Evolutionary conservation across 1,140 invertebrate species (phyloP), one percentile per base, ranked within the genome.

Genomic region (Drosophila setifemur): DNA sequence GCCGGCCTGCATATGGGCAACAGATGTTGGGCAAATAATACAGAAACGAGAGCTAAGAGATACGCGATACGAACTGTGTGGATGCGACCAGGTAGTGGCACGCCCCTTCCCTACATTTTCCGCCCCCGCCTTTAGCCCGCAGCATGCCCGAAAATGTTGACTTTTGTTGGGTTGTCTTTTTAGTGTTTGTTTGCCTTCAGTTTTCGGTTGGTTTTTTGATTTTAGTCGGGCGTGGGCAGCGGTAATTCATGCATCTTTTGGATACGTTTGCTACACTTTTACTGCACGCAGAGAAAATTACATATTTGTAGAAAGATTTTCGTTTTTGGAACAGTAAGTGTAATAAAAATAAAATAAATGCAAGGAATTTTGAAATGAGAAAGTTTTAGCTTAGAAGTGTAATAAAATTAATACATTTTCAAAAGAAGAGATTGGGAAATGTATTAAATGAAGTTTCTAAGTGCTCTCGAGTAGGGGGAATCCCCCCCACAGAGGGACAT

Each of bases 11-110:
- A 86, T 81, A 81, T 86, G 81, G 76, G 55, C 61, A 87, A 81
- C 81, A 86, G 81, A 86, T 86, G 81, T 86, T 86, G 50, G 45
- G 49, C 48, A 79, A 85, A 85, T 48, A 78, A 85, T 48, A 73
- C 74, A 39, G 42, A 58, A 53, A 43, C 43, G 52, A 47, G 47
- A 44, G 37, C 33, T 64, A 14, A 25, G 44, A 45, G 26, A 50
- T 12, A 60, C 26, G 43, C 29, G 26, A 72, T 43, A 54, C 50
- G 29, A 57, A 47, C 57, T 44, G 55, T 50, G 33, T 52, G n/a
- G 68, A 61, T 73, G 40, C 53, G 48, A 47, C 64, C 78, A 83
- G 78, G 78, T 83, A 83, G 74, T 64, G 61, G 48, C 72, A 82
- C 77, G 72, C 75, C 75, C 25, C 28, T 19, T 29, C 37, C 12